Conservation (phyloP, 2,888 invertebrate species). For the Mactromeris polynyma region DNA sequence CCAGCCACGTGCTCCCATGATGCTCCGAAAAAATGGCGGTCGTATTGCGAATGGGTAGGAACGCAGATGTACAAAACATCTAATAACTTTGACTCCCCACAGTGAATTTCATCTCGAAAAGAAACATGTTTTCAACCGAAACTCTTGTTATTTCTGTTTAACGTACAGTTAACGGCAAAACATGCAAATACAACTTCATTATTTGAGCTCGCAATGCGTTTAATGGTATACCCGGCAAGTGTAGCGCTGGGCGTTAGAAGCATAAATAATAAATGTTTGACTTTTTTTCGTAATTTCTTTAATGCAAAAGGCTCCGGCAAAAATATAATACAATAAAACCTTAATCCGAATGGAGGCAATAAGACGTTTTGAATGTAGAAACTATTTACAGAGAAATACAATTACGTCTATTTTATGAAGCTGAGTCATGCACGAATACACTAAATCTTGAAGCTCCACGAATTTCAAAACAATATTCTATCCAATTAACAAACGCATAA, state of each 20-base stretch:
- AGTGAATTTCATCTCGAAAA: constrained; percentile 55
- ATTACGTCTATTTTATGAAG: background rate
- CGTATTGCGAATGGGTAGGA: constrained; percentile 56
- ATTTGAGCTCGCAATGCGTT: background rate
- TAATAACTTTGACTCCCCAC: constrained; percentile 53
- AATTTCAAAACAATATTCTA: background rate
- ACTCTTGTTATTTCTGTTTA: constrained; percentile 24
- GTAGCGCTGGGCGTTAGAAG: background rate
- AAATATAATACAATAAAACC: constrained; percentile 7
- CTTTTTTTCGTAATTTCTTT: constrained; percentile 32
- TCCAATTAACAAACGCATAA: background rate
- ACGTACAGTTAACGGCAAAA: constrained; percentile 41
- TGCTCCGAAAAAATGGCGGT: constrained; percentile 62
- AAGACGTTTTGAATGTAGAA: background rate
- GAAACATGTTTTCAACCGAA: constrained; percentile 42
- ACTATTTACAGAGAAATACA: background rate
- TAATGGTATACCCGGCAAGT: constrained; percentile 13
- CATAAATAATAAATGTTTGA: constrained; percentile 27
- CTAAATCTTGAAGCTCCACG: background rate
- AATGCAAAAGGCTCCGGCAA: constrained; percentile 34
- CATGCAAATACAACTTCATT: constrained; percentile 37
- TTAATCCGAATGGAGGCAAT: background rate
- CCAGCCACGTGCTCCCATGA: constrained; percentile 59
- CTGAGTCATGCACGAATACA: background rate
- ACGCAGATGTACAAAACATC: constrained; percentile 52